These are phyloP conservation scores for Limnephilus lunatus DNA, from an alignment of 2,888 invertebrate genomes.

Conservation along the genomic window DNA sequence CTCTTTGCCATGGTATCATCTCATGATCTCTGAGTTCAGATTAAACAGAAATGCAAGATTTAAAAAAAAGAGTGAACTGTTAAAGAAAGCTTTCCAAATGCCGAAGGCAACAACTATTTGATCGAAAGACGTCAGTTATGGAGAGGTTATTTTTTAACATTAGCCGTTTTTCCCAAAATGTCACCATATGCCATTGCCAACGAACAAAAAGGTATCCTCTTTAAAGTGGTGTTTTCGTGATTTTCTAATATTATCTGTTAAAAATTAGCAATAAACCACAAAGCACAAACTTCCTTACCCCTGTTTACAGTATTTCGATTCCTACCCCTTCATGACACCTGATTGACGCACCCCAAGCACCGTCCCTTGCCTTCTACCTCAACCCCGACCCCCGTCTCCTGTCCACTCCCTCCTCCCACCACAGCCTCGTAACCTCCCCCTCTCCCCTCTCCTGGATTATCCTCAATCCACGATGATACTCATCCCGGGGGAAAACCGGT, in stretches of 20 bases:
- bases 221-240: neutral
- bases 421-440: constrained; percentile 1
- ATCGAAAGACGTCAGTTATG: neutral
- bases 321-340: constrained; percentile 61
- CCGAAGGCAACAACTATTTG: neutral
- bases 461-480: constrained; percentile 56
- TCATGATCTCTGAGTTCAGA: no score
- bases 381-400: constrained; percentile 1
- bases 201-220: neutral
- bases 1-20: no score
- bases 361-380: constrained; percentile 32
- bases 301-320: constrained; percentile 37
- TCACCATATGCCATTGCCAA: neutral
- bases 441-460: constrained; percentile 45
- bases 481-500: constrained; percentile 59
- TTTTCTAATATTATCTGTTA: neutral
- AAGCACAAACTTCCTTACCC: constrained; percentile 10
- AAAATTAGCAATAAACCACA: neutral
- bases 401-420: constrained; percentile 28
- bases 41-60: no score
- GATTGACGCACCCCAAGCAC: constrained; percentile 65
- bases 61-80: neutral
- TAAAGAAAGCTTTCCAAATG: neutral
- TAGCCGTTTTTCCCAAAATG: neutral
- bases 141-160: neutral